A percentile compares a stretch with the other conserved stretches of the same genome.
These are phyloP conservation scores for Epizoanthus stellaris DNA, from an alignment of 92 coral and sea anemone genomes.

Conservation along the genomic window DNA sequence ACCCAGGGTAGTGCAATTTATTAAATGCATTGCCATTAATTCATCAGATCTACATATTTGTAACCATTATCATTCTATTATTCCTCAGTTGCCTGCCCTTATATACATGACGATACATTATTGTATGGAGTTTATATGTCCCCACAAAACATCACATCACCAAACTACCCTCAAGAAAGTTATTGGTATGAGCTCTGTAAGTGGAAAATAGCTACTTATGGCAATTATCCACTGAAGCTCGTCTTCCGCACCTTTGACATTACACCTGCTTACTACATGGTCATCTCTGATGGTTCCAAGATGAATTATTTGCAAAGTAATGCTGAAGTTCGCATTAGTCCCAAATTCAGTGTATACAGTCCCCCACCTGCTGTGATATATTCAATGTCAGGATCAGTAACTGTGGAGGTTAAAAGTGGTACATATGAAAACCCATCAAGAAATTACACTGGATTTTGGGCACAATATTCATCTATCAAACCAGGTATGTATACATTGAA, in stretches of 20 bases:
- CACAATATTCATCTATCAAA: slow-evolving; percentile 15
- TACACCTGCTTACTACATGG: slow-evolving; percentile 7
- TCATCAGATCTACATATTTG: no score
- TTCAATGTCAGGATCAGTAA: slow-evolving; percentile 4
- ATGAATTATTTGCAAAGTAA: background rate
- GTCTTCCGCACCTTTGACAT: slow-evolving; percentile 20
- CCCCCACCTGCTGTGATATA: slow-evolving; percentile 31
- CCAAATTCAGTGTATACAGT: background rate
- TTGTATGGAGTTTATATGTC: no score
- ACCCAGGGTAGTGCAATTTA: no score
- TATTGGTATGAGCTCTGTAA: background rate
- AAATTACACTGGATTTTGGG: slow-evolving; percentile 8
- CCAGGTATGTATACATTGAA: slow-evolving; percentile 9
- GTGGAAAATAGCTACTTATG: background rate
- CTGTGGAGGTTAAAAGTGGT: background rate
- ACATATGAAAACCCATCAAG: background rate
- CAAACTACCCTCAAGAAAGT: background rate
- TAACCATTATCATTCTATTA: no score
- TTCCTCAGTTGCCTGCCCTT: no score
- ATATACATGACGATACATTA: no score
- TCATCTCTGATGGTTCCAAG: slow-evolving; percentile 29
- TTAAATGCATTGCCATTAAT: no score
- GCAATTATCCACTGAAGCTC: background rate
- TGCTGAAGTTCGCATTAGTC: slow-evolving; percentile 17
- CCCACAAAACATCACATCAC: slow-evolving; percentile 15